Evolutionary conservation across 2,888 invertebrate genomes (phyloP).

Genomic region (Odontomyia ornata): DNA sequence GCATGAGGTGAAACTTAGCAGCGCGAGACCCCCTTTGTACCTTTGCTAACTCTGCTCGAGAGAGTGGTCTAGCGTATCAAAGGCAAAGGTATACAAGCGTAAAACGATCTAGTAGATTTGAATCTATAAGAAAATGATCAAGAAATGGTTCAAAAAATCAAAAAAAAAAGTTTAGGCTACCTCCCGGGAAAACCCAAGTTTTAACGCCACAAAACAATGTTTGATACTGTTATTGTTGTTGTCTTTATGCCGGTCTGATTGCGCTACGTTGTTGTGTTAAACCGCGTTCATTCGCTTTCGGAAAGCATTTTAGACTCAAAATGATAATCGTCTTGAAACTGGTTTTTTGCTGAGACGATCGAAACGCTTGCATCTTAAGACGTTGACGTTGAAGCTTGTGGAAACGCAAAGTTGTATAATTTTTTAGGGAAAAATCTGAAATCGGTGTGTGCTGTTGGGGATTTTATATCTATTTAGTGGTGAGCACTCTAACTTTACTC

Average conservation of each 20-base stretch:
- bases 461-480: neutral
- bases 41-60: too few relatives aligned
- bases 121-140: neutral
- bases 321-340: neutral
- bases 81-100: too few relatives aligned
- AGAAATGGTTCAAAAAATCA: neutral
- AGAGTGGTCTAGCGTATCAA: too few relatives aligned
- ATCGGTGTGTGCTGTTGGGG: neutral
- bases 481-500: too few relatives aligned
- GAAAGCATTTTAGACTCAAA: neutral
- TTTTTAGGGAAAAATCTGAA: neutral
- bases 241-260: neutral
- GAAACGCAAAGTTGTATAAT: neutral
- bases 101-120: neutral
- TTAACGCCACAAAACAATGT: neutral
- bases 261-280: neutral
- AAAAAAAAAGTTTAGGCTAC: neutral
- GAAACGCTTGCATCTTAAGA: neutral
- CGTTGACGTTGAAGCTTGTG: neutral
- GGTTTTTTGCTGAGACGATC: neutral
- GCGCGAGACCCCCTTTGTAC: too few relatives aligned
- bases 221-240: neutral
- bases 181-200: neutral
- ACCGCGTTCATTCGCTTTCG: conserved; percentile 10
- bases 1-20: too few relatives aligned